Conservation (phyloP, 2,888 invertebrate species). For the Periphyllus acericola region DNA sequence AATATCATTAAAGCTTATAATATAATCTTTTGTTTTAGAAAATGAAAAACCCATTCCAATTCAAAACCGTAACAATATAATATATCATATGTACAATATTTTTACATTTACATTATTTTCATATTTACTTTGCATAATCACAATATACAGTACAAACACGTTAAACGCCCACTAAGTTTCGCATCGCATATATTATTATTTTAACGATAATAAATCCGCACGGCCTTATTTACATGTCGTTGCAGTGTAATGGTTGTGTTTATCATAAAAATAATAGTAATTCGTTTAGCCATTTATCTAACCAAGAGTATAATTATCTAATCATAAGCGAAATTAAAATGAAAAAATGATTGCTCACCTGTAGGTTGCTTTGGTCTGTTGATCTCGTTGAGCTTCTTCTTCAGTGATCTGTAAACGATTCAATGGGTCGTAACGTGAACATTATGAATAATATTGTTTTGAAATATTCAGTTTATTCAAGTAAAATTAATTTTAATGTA, state of each 20-base stretch:
- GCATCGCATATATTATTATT: constrained; percentile 13
- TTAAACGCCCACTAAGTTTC: background rate
- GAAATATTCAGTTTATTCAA: constrained; percentile 15
- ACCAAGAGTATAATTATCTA: constrained; percentile 50
- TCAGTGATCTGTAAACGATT: constrained; percentile 58
- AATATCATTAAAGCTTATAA: constrained; percentile 2
- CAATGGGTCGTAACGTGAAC: constrained; percentile 15
- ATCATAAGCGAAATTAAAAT: constrained; percentile 49
- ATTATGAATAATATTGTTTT: constrained; percentile 29
- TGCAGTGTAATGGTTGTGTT: constrained; percentile 32
- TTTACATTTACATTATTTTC: constrained; percentile 21
- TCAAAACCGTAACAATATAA: constrained; percentile 16
- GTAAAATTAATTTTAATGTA: background rate
- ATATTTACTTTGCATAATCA: constrained; percentile 29
- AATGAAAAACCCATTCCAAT: constrained; percentile 35
- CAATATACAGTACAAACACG: constrained; percentile 19
- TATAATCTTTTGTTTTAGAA: constrained; percentile 36
- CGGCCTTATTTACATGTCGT: constrained; percentile 59
- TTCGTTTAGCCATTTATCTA: constrained; percentile 58
- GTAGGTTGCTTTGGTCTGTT: constrained; percentile 61
- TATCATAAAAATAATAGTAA: constrained; percentile 46
- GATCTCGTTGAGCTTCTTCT: constrained; percentile 59
- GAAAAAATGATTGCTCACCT: constrained; percentile 51
- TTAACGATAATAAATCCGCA: constrained; percentile 48
- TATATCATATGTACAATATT: constrained; percentile 33